Conservation (phyloP, 2,113 vertebrate genomes). For the Oophaga pumilio region DNA sequence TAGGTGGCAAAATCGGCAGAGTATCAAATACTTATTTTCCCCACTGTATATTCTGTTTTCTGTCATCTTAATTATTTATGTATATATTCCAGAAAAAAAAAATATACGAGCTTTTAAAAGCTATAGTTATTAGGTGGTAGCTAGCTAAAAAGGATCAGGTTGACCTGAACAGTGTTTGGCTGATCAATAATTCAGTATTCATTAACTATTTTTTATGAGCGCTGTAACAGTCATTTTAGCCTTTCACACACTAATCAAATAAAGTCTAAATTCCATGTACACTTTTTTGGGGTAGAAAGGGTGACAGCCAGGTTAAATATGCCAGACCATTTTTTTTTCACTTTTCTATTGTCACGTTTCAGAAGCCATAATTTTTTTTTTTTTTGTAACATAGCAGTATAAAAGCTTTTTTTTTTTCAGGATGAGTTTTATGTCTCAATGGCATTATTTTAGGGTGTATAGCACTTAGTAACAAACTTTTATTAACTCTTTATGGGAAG, state of each 20-base stretch:
- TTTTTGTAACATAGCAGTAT: too few relatives aligned
- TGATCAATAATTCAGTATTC: conserved; percentile 38
- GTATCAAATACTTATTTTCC: too few relatives aligned
- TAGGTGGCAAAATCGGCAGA: too few relatives aligned
- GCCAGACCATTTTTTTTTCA: too few relatives aligned
- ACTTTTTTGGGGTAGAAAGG: not conserved
- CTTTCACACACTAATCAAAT: conserved; percentile 20
- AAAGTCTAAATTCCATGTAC: conserved; percentile 35
- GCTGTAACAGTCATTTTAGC: conserved; percentile 4
- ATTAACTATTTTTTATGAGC: conserved; percentile 43
- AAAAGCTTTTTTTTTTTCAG: too few relatives aligned
- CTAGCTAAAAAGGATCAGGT: conserved; percentile 21
- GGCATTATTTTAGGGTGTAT: too few relatives aligned
- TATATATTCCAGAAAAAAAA: not conserved
- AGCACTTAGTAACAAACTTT: too few relatives aligned
- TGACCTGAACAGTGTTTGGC: conserved; percentile 44
- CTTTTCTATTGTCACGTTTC: too few relatives aligned
- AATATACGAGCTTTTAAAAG: not conserved
- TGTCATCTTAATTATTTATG: not conserved
- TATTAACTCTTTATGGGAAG: too few relatives aligned
- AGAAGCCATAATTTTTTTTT: too few relatives aligned
- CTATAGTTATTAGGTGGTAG: not conserved
- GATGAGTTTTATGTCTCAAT: too few relatives aligned
- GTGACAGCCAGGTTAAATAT: not conserved
- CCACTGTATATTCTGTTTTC: not conserved